Percentiles rank a stretch among this genome's conserved stretches.
phyloP scores from a whole-genome alignment of 2,113 vertebrate genomes.

The Oostethus manadensis region DNA sequence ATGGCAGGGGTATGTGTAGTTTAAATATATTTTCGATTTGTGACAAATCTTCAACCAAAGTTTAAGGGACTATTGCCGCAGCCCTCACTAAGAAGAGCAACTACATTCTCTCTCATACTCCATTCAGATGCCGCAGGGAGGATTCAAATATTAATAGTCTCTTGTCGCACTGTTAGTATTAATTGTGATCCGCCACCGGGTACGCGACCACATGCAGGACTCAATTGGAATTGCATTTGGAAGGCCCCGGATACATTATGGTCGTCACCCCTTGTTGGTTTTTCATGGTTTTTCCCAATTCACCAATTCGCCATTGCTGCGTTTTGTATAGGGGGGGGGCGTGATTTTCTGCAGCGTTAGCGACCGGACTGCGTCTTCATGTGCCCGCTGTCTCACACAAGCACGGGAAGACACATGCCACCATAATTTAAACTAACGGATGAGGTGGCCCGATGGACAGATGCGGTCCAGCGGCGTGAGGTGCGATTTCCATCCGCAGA shows the following conservation, averaged over 20 bases:
- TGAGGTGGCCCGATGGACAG: slow-evolving; percentile 35
- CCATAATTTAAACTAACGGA: slow-evolving; percentile 53
- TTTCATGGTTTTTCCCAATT: slow-evolving; percentile 37
- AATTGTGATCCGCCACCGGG: no score
- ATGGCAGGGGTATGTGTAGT: no score
- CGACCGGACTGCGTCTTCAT: slow-evolving; percentile 8
- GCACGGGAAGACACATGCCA: slow-evolving; percentile 27
- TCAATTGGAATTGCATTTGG: no score
- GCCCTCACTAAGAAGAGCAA: no score
- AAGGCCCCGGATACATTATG: not conserved
- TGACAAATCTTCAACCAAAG: no score
- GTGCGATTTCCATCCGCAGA: slow-evolving; percentile 30
- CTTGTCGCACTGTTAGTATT: no score
- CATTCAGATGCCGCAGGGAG: no score
- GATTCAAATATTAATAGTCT: no score
- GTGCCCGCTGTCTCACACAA: slow-evolving; percentile 11
- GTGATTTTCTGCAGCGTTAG: slow-evolving; percentile 38
- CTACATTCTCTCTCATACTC: no score
- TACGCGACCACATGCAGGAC: no score
- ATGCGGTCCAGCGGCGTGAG: slow-evolving; percentile 29
- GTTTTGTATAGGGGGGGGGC: slow-evolving; percentile 45
- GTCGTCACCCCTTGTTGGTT: slow-evolving; percentile 32
- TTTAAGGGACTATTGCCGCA: no score
- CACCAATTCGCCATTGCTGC: slow-evolving; percentile 32
- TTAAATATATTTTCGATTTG: no score